Evolutionary conservation across 2,888 invertebrate genomes (phyloP), one percentile per base, ranked within the genome.

Genomic region (Phengaris alcon): DNA sequence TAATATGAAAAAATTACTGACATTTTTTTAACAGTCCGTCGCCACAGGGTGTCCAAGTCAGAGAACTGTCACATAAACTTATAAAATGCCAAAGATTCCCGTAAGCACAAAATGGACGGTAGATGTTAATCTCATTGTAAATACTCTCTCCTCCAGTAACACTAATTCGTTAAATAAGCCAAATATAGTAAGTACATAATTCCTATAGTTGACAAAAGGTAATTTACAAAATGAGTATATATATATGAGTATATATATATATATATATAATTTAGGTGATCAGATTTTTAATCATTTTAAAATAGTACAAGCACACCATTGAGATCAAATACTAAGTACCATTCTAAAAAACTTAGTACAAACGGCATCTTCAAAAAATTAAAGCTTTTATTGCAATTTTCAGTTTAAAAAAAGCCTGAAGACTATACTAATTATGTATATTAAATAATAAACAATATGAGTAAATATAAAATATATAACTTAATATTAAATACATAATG

Each of bases 21-120:
- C 35, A 35, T 35, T 35, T 35, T 35, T 35, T 22, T 22, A 22
- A 22, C 35, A 35, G 35, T 35, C 35, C 35, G 4, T 35, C 35
- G 3, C 3, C 35, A 35, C 4, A 35, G 35, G 35, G 35, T 35
- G 3, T 35, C 35, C 0, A 35, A 35, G 35, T 35, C 4, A 35
- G 35, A 35, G 4, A 35, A 35, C 35, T 35, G 35, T 4, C 35
- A 35, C 35, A 35, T 35, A 35, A 35, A 35, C 35, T 35, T 35
- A 35, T 48, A 48, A 48, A 6, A 48, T 48, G 35, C 8, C 48
- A 48, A 48, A 48, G 48, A 8, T 3, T 48, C 48, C 22, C 15
- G 59, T 9, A 22, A 59, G 59, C 22, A 59, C 59, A 22, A 59
- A 59, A 59, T 59, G 59, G 59, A 59, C 59, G 59, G 59, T 22